These are phyloP conservation scores for Scaptomyza pallida DNA, from an alignment of 1,140 invertebrate genomes.

Conservation along the genomic window DNA sequence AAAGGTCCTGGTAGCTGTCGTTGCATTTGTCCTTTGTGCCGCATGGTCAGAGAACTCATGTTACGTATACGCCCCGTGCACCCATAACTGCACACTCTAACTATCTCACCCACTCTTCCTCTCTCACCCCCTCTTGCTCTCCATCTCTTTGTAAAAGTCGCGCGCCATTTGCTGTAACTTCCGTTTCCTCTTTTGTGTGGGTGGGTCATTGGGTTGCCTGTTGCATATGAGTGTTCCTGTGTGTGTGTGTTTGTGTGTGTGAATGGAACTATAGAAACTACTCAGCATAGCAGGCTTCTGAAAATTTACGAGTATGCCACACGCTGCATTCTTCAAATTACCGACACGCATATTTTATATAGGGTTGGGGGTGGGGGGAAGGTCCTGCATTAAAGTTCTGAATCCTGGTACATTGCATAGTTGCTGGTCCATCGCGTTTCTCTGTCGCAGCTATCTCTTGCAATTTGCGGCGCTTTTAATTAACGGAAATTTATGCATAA, in stretches of 20 bases:
- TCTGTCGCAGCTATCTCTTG: conserved; percentile 27
- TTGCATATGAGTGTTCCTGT: conserved; percentile 11
- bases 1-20: conserved; percentile 42
- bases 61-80: conserved; percentile 57
- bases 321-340: conserved; percentile 80
- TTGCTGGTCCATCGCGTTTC: conserved; percentile 28
- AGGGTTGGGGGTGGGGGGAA: too few species aligned
- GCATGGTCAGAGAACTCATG: conserved; percentile 67
- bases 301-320: conserved; percentile 70
- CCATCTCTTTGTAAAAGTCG: conserved; percentile 29
- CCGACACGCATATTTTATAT: conserved; percentile 80
- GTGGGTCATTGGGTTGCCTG: conserved; percentile 40
- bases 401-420: conserved; percentile 5
- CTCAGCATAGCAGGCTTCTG: conserved; percentile 58
- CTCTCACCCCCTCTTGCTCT: conserved; percentile 2
- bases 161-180: conserved; percentile 78
- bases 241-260: conserved; percentile 4
- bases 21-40: conserved; percentile 56
- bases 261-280: conserved; percentile 33
- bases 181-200: conserved; percentile 63
- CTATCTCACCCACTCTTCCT: conserved; percentile 17
- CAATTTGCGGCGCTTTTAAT: conserved; percentile 76
- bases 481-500: conserved; percentile 79
- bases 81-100: conserved; percentile 8
- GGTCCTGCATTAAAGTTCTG: conserved; percentile 59